Evolutionary conservation across 2,113 vertebrate genomes (phyloP).

Genomic region (Bos javanicus): DNA sequence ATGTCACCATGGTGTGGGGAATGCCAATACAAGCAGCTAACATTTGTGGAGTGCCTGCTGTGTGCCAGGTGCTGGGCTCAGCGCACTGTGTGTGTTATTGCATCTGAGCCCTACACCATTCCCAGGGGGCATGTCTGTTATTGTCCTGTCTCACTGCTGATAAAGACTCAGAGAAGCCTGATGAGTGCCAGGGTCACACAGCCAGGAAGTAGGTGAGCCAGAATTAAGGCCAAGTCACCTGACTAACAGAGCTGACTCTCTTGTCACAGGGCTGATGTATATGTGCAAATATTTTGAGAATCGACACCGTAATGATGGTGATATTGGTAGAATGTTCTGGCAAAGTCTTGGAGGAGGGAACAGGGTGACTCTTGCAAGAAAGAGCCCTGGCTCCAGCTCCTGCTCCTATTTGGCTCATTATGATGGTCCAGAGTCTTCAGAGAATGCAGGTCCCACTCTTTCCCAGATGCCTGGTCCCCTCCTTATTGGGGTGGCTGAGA

Average conservation of each 20-base stretch:
- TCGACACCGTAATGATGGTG: neutral
- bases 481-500: neutral
- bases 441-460: neutral
- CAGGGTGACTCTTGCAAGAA: neutral
- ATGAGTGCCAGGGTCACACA: neutral
- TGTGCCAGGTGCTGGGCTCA: neutral
- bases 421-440: neutral
- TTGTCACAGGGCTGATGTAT: neutral
- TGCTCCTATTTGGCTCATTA: neutral
- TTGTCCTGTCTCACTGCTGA: neutral
- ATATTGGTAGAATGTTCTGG: neutral
- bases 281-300: neutral
- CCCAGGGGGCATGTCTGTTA: too few relatives aligned
- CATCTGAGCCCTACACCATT: neutral
- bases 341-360: neutral
- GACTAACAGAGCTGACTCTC: neutral
- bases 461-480: neutral
- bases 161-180: neutral
- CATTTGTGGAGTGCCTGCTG: neutral
- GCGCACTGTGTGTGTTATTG: rapidly evolving
- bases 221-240: neutral
- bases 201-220: neutral
- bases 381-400: neutral
- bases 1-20: rapidly evolving
- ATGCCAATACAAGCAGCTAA: neutral